Percentiles rank a stretch among this genome's conserved stretches.
These are phyloP conservation scores for Sebastes kiyomatsui DNA, from an alignment of 2,797 vertebrate species.

Conservation along the genomic window DNA sequence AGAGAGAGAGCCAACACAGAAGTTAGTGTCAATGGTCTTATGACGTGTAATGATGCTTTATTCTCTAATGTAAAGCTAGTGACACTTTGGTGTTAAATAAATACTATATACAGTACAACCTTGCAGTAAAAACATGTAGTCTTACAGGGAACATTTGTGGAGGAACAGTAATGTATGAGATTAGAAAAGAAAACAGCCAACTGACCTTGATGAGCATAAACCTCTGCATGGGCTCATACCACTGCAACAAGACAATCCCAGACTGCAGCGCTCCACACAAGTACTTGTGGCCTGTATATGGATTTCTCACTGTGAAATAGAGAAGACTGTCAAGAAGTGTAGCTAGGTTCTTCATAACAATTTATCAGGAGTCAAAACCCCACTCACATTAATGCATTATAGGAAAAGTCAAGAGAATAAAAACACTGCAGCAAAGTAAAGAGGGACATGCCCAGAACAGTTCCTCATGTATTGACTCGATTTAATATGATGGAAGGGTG, in stretches of 20 bases:
- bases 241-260: constrained; percentile 96
- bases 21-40: not conserved
- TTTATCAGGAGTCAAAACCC: not conserved
- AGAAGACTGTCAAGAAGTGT: not conserved
- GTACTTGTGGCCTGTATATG: constrained; percentile 97
- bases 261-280: constrained; percentile 96
- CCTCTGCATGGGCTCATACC: constrained; percentile 99
- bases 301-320: constrained; percentile 89
- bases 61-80: not conserved
- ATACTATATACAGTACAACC: not conserved
- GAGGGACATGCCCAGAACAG: not conserved
- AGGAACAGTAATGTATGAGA: not conserved
- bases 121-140: not conserved
- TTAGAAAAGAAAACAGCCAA: not conserved
- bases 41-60: not conserved
- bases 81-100: too few relatives aligned
- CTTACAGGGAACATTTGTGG: not conserved
- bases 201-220: constrained; percentile 99
- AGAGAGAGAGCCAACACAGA: not conserved
- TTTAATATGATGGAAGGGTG: not conserved
- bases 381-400: not conserved
- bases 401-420: not conserved
- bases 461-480: not conserved
- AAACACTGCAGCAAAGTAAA: not conserved
- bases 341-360: not conserved